Percentiles rank a stretch among this genome's conserved stretches.
These are phyloP conservation scores for Bufotes viridis DNA, from an alignment of 2,797 vertebrate genomes.

Conservation along the genomic window DNA sequence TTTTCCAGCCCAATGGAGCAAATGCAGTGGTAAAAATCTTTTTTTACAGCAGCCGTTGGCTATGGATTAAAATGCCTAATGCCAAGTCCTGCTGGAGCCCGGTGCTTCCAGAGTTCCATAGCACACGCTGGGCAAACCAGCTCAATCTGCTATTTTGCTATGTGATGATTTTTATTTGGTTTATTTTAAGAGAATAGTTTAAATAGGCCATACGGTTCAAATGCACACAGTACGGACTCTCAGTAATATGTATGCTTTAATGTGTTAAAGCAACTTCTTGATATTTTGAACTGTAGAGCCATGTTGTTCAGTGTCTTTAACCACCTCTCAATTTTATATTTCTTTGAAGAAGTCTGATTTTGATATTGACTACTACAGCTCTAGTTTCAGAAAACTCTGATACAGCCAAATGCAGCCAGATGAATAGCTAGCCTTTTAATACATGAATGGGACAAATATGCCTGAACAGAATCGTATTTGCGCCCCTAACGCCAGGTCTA, in stretches of 20 bases:
- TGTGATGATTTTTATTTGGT: no score
- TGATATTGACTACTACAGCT: neutral
- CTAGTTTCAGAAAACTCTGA: neutral
- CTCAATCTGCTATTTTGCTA: slow-evolving; percentile 22
- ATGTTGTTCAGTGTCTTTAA: neutral
- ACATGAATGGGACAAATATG: neutral
- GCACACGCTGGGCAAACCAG: slow-evolving; percentile 46
- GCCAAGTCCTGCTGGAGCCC: slow-evolving; percentile 63
- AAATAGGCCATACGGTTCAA: neutral
- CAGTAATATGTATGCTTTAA: neutral
- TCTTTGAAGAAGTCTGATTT: neutral
- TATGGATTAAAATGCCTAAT: slow-evolving; percentile 56
- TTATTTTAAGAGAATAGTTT: neutral
- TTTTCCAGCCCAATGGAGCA: slow-evolving; percentile 73
- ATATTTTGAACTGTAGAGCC: neutral
- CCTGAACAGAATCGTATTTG: neutral
- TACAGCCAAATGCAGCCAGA: neutral
- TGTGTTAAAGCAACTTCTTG: no score
- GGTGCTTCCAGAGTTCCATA: slow-evolving; percentile 52
- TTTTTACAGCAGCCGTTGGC: slow-evolving; percentile 68
- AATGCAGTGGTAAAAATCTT: slow-evolving; percentile 69
- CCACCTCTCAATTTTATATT: neutral
- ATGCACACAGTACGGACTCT: neutral
- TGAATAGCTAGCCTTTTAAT: neutral
- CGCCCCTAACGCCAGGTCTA: no score